Percentiles rank a stretch among this genome's conserved stretches.
phyloP scores from a whole-genome alignment of 2,888 invertebrate species.

The Ferdinandea cuprea region DNA sequence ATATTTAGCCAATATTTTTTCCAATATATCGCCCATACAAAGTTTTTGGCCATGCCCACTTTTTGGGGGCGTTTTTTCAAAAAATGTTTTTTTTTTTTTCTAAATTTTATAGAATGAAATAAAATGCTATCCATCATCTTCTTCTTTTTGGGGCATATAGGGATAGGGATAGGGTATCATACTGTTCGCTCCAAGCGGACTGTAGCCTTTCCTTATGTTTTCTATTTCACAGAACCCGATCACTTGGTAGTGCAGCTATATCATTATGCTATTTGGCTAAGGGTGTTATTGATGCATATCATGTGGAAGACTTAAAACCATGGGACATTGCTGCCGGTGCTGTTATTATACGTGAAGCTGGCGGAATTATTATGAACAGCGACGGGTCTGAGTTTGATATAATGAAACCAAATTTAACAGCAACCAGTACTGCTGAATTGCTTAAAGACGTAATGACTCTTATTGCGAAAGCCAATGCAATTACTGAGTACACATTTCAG shows the following conservation, averaged over 20 bases:
- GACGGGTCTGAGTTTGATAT: constrained; percentile 85
- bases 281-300: constrained; percentile 87
- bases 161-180: too few species aligned
- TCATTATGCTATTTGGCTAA: constrained; percentile 88
- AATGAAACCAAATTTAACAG: constrained; percentile 85
- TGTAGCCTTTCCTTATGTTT: too few species aligned
- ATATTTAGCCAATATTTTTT: too few species aligned
- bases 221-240: constrained; percentile 82
- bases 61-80: too few species aligned
- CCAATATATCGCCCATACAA: too few species aligned
- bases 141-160: too few species aligned
- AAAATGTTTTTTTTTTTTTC: too few species aligned
- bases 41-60: too few species aligned
- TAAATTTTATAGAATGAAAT: too few species aligned
- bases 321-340: constrained; percentile 92
- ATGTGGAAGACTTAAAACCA: constrained; percentile 88
- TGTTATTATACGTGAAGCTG: constrained; percentile 90
- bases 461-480: constrained; percentile 84
- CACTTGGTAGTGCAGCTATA: constrained; percentile 89
- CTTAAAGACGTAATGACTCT: constrained; percentile 83
- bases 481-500: constrained; percentile 80
- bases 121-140: too few species aligned
- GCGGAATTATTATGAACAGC: constrained; percentile 87
- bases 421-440: constrained; percentile 83
- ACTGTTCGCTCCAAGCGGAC: too few species aligned